Evolutionary conservation across 2,888 invertebrate species (phyloP).

Genomic region (Tubulanus polymorphus): DNA sequence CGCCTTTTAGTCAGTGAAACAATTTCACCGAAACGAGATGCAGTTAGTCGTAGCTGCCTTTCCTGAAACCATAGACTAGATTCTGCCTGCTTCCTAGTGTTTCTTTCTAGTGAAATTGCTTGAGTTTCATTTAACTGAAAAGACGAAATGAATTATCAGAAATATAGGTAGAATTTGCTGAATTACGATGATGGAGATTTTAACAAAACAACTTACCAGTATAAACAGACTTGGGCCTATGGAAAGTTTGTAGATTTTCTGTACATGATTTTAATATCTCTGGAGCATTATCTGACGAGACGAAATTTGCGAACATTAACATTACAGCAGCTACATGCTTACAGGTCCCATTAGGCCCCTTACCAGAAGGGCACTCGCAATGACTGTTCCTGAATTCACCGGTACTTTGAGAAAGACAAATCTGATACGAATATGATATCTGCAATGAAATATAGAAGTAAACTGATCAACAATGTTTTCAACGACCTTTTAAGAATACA

Average conservation of each 20-base stretch:
- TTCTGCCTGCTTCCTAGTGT: constrained; percentile 11
- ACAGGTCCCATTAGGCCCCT: constrained; percentile 16
- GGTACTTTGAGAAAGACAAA: neutral
- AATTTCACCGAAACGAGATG: constrained; percentile 22
- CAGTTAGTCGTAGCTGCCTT: constrained; percentile 18
- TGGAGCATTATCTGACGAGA: constrained; percentile 1
- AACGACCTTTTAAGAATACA: no score
- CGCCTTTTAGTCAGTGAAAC: constrained; percentile 9
- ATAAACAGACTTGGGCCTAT: constrained; percentile 11
- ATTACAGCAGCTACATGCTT: constrained; percentile 17
- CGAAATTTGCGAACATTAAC: constrained; percentile 8
- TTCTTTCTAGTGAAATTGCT: constrained; percentile 5
- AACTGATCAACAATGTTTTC: no score
- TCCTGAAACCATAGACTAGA: constrained; percentile 11
- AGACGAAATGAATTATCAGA: neutral
- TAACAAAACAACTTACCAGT: no score
- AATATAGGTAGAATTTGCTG: no score
- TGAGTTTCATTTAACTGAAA: constrained; percentile 9
- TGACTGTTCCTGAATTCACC: constrained; percentile 3
- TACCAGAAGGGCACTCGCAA: constrained; percentile 17
- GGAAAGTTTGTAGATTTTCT: constrained; percentile 15
- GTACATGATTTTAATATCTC: constrained; percentile 11
- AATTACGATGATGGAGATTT: no score
- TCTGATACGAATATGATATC: neutral
- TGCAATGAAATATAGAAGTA: no score